Evolutionary conservation across 2,888 invertebrate species (phyloP), one percentile per base, ranked within the genome.

Genomic region (Rutpela maculata): DNA sequence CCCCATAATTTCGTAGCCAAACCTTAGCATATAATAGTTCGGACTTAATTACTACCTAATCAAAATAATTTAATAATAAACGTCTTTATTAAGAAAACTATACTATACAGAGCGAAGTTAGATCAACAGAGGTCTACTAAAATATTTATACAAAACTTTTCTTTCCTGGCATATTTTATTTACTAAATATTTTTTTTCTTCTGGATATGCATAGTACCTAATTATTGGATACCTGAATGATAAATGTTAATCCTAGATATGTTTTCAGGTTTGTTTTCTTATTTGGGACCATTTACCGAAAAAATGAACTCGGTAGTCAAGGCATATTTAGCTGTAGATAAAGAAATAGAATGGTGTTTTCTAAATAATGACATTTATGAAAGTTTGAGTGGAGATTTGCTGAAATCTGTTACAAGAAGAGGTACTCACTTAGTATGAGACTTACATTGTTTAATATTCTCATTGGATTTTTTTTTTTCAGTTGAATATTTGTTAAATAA

Each of bases 221-320:
- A 26, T 26, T 1, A 26, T 26, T 26, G 22, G 4, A 35, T 7
- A 35, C 9, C 31, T 35, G 31, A 0, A 9, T 35, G 7, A 6
- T 9, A 35, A 35, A 6, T 35, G 7, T 7, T 35, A 35, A 35
- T 35, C 31, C n/a, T 50, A 15, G 7, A 59, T 59, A 59, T 59
- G 4, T 59, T 59, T 59, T 10, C 76, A 86, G 86, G 80, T 75
- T 82, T 85, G 77, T 81, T 86, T 62, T 84, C 78, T 71, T 84
- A 85, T 78, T 82, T 85, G 70, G 82, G 84, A 68, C 77, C 79
- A 60, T 85, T 84, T 17, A 80, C 91, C 63, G 84, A 86, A 0
- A 87, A 96, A 65, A 97, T 97, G 97, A 94, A 94, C 83, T 93
- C 92, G 0, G 88, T 90, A 43, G 95, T 96, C 0, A 93, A 92